A percentile compares a stretch with the other conserved stretches of the same genome.
Evolutionary conservation across 2,113 vertebrate genomes (phyloP).

Genomic region (Pristiophorus japonicus): DNA sequence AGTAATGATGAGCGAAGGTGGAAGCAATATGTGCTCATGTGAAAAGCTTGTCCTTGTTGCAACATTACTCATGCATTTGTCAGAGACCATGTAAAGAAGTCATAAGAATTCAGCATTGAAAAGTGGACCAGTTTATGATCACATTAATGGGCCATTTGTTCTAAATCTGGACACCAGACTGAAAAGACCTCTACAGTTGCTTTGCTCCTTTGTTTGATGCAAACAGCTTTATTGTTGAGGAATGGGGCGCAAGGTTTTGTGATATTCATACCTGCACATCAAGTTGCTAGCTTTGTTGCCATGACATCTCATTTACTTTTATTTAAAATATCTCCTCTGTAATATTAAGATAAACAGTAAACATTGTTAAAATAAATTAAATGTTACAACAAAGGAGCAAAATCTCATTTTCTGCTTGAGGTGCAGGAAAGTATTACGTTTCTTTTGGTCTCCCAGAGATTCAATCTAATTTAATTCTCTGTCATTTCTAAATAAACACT

Average conservation of each 20-base stretch:
- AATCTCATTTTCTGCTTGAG: slow-evolving; percentile 74
- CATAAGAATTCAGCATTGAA: slow-evolving; percentile 6
- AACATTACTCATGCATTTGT: slow-evolving; percentile 25
- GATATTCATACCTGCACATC: not conserved
- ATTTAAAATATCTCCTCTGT: slow-evolving; percentile 20
- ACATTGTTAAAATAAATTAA: slow-evolving; percentile 97
- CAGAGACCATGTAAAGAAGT: slow-evolving; percentile 26
- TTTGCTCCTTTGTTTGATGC: slow-evolving; percentile 21
- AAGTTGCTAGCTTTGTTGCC: slow-evolving; percentile 7
- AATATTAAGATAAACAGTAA: slow-evolving; percentile 95
- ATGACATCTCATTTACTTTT: slow-evolving; percentile 22
- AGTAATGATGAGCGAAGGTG: slow-evolving; percentile 47
- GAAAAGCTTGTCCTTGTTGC: not conserved
- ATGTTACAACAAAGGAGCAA: slow-evolving; percentile 63
- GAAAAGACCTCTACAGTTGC: not conserved
- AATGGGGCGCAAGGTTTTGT: not conserved
- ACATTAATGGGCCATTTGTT: slow-evolving; percentile 20
- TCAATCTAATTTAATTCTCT: slow-evolving; percentile 85
- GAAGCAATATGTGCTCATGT: slow-evolving; percentile 10
- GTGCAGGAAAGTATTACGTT: slow-evolving; percentile 83
- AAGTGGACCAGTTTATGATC: slow-evolving; percentile 11
- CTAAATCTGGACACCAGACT: not conserved
- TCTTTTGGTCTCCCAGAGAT: slow-evolving; percentile 80
- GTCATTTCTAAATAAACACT: slow-evolving; percentile 89
- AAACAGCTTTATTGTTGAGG: not conserved